Evolutionary conservation across 2,888 invertebrate species (phyloP), one percentile per base, ranked within the genome.

Genomic region (Hydriomena furcata): DNA sequence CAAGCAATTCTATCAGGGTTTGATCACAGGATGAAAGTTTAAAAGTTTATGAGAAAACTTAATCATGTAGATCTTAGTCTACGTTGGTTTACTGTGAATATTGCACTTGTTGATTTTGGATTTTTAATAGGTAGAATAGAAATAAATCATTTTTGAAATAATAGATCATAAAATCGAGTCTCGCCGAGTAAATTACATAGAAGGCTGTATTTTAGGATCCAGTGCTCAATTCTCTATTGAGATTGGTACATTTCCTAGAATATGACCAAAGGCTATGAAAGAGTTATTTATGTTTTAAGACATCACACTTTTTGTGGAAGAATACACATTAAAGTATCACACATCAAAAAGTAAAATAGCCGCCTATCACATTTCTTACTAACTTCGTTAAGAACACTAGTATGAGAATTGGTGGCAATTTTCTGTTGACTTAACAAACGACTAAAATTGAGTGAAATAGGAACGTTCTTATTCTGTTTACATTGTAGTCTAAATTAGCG

Each of bases 11-110:
- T 43, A 23, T 51, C 38, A 27, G 27, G 42, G 52, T 45, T 36
- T 24, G 17, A 43, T 25, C 37, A 50, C 46, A 51, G 44, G 51
- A 43, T 30, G 28, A 44, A 28, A 52, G 41, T 35, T 13, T 28
- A 57, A 55, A 45, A 50, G 51, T 55, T 55, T 53, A 55, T 55
- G 43, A 30, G 13, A 47, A 52, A 54, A 55, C 55, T 52, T 38
- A 35, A 28, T 47, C 30, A 42, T 54, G 44, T 58, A 55, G 52
- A 42, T 30, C 30, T 13, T 50, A 47, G 40, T 28, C 31, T 42
- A 36, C 25, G n/a, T 42, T 50, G 32, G 28, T 51, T 31, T 47
- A 36, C 10, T 43, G 47, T 52, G 42, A 42, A 42, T 43, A 44
- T 25, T 38, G 52, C 54, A 57, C 58, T 45, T 28, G 20, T 30